Evolutionary conservation across 2,797 vertebrate genomes (phyloP), one percentile per base, ranked within the genome.

Genomic region (Tachyglossus aculeatus): DNA sequence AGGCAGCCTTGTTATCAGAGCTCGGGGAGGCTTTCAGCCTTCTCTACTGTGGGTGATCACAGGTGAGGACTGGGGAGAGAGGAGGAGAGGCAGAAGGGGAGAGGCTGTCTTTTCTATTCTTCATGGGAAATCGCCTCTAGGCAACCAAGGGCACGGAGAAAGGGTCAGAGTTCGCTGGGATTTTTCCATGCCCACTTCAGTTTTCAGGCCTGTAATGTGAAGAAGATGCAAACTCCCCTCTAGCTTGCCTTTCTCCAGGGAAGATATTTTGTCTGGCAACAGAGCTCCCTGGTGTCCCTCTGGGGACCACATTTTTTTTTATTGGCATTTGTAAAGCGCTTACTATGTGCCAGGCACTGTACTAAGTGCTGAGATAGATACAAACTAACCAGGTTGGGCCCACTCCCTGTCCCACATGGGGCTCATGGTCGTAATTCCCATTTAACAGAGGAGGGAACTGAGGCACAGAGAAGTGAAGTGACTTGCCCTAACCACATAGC

Each of bases 31-130:
- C 52, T 69, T 70, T 65, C 29, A 3, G 77, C 67, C 70, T 65
- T 75, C 81, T 60, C 73, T 70, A 71, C 81, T 73, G 77, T 66
- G 57, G 74, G 32, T 87, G 85, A 87, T 90, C 88, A 90, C 82
- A 89, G 86, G 89, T 88, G 80, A 87, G 54, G 45, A n/a, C 48
- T 76, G 69, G 55, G 40, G 57, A 53, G 69, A 25, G 57, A 38
- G 14, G 58, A 56, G 41, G 54, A 52, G 64, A 50, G 36, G 57
- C 21, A 29, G 65, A 71, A 48, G 43, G 44, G 33, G 63, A 75
- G 82, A 44, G 41, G 38, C 21, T 29, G 58, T n/a, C 29, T 36
- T 19, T 19, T 60, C 67, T 58, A 54, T 77, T 57, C 79, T 78
- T 59, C 43, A 29, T 34, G 57, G 65, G 59, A 80, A 83, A 58